Conservation (phyloP, 1,140 invertebrate genomes). For the Aphaenogaster floridana region DNA sequence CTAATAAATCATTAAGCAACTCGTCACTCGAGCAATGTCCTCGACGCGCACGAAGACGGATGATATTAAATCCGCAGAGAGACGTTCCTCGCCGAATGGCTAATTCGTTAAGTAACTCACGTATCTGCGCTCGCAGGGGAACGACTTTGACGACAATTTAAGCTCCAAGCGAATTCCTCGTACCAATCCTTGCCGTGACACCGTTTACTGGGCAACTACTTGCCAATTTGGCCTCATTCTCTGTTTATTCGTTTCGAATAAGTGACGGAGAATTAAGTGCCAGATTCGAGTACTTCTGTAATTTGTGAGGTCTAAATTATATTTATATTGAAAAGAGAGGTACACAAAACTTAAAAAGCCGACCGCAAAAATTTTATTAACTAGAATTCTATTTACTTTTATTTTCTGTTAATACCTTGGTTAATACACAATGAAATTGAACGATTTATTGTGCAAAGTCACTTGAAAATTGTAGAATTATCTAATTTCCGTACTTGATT, state of each 20-base stretch:
- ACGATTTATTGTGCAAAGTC: neutral
- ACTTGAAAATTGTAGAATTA: neutral
- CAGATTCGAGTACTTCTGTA: neutral
- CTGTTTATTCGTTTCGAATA: neutral
- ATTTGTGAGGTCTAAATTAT: neutral
- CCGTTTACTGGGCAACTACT: slow-evolving; percentile 19
- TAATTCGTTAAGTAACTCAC: slow-evolving; percentile 56
- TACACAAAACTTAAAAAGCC: neutral
- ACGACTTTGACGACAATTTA: slow-evolving; percentile 44
- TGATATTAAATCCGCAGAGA: slow-evolving; percentile 64
- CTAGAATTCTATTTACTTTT: neutral
- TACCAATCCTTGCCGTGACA: neutral
- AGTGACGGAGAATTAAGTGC: neutral
- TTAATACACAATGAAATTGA: neutral
- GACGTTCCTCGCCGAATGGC: slow-evolving; percentile 44
- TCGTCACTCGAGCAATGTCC: slow-evolving; percentile 36
- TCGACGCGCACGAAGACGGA: slow-evolving; percentile 56
- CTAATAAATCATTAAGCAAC: slow-evolving; percentile 69
- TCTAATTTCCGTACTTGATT: neutral
- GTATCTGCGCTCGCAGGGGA: slow-evolving; percentile 29
- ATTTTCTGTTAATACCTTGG: neutral
- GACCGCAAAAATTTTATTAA: neutral
- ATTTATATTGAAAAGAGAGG: neutral
- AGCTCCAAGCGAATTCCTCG: slow-evolving; percentile 39
- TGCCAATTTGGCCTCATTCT: slow-evolving; percentile 4